Conservation (phyloP, 2,113 vertebrate genomes). For the Halichoerus grypus region DNA sequence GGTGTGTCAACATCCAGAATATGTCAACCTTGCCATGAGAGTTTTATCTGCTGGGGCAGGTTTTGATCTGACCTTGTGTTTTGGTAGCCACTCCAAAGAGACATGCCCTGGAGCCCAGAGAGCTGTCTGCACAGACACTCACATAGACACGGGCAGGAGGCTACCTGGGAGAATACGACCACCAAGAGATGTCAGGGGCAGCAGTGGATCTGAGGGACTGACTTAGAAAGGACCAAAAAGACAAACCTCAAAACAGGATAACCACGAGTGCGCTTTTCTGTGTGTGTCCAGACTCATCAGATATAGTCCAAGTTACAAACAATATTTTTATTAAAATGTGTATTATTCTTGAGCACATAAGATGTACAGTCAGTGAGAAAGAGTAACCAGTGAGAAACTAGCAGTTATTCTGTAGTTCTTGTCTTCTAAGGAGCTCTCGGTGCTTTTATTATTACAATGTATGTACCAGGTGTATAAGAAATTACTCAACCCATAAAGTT, state of each 20-base stretch:
- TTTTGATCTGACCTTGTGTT: constrained; percentile 13
- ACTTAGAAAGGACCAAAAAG: not conserved
- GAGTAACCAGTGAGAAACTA: not conserved
- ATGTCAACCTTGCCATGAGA: not conserved
- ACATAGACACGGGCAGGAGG: not conserved
- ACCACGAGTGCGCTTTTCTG: not conserved
- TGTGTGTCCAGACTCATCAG: not conserved
- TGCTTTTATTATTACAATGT: not conserved
- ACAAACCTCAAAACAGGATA: not conserved
- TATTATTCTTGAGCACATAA: not conserved
- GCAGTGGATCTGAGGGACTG: not conserved
- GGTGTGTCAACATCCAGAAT: not conserved
- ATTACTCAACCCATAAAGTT: constrained; percentile 2
- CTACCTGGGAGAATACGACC: not conserved
- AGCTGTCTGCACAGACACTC: not conserved
- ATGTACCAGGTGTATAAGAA: not conserved
- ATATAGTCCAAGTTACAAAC: constrained; percentile 22
- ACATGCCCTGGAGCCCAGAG: not conserved
- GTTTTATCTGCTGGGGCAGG: not conserved
- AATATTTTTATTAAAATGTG: constrained; percentile 35
- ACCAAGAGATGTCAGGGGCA: not conserved
- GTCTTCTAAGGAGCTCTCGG: not conserved
- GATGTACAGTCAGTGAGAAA: not conserved
- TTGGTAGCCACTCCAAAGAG: not conserved
- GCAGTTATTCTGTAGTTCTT: not conserved